phyloP scores from a whole-genome alignment of 1,140 invertebrate genomes.

The Penaeus vannamei region DNA sequence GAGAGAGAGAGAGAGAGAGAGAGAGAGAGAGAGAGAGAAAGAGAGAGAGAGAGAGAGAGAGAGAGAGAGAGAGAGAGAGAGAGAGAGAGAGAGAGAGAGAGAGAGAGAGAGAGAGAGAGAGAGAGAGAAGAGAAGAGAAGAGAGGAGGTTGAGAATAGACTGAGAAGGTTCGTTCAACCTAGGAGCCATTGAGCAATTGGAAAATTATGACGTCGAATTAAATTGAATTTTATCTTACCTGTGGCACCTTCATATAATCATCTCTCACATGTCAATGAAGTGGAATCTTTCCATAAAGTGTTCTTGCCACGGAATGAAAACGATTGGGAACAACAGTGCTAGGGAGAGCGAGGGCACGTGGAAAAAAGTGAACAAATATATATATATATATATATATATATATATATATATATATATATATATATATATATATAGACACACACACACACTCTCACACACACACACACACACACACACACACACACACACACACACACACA shows the following conservation, averaged over 20 bases:
- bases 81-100: not conserved
- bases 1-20: not conserved
- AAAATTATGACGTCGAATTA: too few species aligned
- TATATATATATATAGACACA: not conserved
- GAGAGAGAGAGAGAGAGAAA: not conserved
- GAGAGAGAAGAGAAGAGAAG: not conserved
- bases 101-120: not conserved
- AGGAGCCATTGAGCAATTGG: too few species aligned
- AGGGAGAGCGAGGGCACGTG: not conserved
- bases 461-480: constrained; percentile 18
- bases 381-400: constrained; percentile 24
- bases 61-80: not conserved
- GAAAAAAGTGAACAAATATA: not conserved
- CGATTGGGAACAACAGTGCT: not conserved
- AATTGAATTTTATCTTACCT: too few species aligned
- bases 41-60: not conserved
- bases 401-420: not conserved
- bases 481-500: not conserved
- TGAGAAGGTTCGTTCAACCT: too few species aligned
- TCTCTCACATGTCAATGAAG: not conserved
- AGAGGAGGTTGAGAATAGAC: not conserved
- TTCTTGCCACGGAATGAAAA: too few species aligned
- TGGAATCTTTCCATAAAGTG: too few species aligned
- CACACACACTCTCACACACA: constrained; percentile 25
- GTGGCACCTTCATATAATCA: not conserved